These are phyloP conservation scores for Hemiprocne comata DNA, from an alignment of 2,113 vertebrate genomes.

Conservation along the genomic window DNA sequence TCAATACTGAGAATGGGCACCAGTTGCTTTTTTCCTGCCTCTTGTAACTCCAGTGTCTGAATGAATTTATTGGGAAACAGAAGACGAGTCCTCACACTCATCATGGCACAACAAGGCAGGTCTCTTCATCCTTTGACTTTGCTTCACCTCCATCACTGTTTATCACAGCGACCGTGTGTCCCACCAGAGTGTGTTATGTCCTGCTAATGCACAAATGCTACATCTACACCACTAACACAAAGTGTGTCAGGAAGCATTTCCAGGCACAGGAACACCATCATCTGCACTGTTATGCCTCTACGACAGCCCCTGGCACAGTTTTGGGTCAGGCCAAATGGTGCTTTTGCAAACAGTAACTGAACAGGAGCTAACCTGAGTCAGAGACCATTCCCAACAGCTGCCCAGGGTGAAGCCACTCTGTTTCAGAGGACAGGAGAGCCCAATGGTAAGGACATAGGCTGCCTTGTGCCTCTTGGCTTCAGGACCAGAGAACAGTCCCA, in stretches of 20 bases:
- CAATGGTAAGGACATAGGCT: not conserved
- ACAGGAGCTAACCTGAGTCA: not conserved
- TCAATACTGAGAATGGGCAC: not conserved
- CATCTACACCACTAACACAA: not conserved
- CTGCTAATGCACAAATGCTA: not conserved
- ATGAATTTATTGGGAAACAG: not conserved
- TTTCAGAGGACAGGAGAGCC: not conserved
- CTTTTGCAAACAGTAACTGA: not conserved
- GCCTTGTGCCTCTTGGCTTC: not conserved
- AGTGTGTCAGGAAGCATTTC: not conserved
- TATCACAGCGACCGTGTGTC: not conserved
- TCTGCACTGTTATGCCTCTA: not conserved
- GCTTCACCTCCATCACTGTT: not conserved
- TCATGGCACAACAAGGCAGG: fast-evolving
- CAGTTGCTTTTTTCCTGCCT: fast-evolving
- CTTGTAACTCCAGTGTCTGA: not conserved
- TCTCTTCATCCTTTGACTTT: not conserved
- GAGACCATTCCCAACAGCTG: not conserved
- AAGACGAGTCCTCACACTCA: not conserved
- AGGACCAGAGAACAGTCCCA: not conserved
- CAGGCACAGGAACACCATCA: not conserved
- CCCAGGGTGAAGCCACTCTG: not conserved
- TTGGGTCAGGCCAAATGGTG: not conserved
- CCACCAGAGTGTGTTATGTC: not conserved
- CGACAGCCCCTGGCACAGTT: not conserved